Percentiles rank a stretch among this genome's conserved stretches.
Conservation (phyloP, 2,113 vertebrate species). For the Caloenas nicobarica region DNA sequence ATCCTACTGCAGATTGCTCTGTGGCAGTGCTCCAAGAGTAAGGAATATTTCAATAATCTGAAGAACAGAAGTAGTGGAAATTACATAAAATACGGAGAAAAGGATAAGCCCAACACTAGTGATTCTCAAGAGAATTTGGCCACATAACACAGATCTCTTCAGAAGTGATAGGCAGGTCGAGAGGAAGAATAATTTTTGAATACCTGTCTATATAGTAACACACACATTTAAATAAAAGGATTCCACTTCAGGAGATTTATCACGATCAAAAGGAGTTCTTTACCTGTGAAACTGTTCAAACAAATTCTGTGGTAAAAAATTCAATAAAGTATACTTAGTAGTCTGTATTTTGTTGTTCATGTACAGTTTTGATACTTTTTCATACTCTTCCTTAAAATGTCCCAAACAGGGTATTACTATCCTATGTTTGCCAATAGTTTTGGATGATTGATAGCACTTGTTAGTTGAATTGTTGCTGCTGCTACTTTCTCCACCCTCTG, state of each 20-base stretch:
- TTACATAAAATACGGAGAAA: background rate
- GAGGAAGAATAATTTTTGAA: background rate
- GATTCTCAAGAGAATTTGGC: background rate
- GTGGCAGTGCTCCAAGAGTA: background rate
- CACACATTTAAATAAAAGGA: background rate
- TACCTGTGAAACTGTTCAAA: conserved; percentile 98
- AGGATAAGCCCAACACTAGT: background rate
- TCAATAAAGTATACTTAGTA: conserved; percentile 90
- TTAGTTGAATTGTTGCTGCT: conserved; percentile 11
- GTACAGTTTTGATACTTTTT: conserved; percentile 78
- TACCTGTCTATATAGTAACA: background rate
- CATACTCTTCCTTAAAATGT: conserved; percentile 81
- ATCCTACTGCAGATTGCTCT: background rate
- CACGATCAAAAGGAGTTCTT: background rate
- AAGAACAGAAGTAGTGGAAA: background rate
- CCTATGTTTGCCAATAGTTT: conserved; percentile 74
- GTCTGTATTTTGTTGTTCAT: conserved; percentile 89
- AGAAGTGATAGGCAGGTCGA: background rate
- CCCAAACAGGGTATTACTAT: conserved; percentile 80
- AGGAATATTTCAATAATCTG: background rate
- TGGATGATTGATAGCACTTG: conserved; percentile 33
- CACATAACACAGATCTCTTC: background rate
- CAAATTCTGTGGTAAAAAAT: conserved; percentile 94
- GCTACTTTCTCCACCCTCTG: conserved; percentile 38
- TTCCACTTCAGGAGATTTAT: background rate